Percentiles rank a stretch among this genome's conserved stretches.
Evolutionary conservation across 2,113 vertebrate genomes (phyloP).

Genomic region (Butorides virescens): DNA sequence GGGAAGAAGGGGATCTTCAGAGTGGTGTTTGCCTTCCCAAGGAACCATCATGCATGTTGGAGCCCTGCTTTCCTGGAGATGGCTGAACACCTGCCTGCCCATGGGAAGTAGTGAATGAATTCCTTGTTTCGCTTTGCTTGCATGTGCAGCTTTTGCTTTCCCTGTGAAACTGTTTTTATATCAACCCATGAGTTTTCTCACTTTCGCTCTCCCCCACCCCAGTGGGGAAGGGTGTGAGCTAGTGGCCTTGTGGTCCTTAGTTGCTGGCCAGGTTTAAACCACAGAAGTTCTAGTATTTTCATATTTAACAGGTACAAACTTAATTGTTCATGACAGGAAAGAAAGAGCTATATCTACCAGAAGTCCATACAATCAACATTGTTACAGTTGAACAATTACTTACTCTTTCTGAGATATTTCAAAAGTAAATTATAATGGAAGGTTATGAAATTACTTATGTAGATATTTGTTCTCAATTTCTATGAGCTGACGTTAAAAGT

Average conservation of each 20-base stretch:
- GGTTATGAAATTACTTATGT: neutral
- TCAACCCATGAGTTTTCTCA: neutral
- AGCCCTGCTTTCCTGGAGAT: neutral
- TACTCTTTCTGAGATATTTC: neutral
- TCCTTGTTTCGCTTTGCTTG: neutral
- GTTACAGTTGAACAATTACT: neutral
- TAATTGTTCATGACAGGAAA: neutral
- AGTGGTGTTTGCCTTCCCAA: neutral
- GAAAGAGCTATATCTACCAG: neutral
- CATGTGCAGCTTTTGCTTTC: rapidly evolving
- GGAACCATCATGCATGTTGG: rapidly evolving
- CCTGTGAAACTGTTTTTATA: neutral
- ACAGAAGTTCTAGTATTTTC: neutral
- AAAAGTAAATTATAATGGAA: neutral
- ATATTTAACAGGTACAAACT: neutral
- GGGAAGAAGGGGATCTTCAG: rapidly evolving
- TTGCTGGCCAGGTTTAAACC: neutral
- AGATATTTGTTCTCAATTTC: neutral
- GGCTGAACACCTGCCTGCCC: neutral
- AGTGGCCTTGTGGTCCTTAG: rapidly evolving
- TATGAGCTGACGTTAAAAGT: neutral
- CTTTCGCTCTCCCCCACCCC: neutral
- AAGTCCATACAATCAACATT: neutral
- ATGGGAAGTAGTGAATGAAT: neutral
- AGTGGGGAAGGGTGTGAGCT: rapidly evolving